Base-by-base conservation (phyloP, 2,888 invertebrate species). In the Lamproptera curius region DNA sequence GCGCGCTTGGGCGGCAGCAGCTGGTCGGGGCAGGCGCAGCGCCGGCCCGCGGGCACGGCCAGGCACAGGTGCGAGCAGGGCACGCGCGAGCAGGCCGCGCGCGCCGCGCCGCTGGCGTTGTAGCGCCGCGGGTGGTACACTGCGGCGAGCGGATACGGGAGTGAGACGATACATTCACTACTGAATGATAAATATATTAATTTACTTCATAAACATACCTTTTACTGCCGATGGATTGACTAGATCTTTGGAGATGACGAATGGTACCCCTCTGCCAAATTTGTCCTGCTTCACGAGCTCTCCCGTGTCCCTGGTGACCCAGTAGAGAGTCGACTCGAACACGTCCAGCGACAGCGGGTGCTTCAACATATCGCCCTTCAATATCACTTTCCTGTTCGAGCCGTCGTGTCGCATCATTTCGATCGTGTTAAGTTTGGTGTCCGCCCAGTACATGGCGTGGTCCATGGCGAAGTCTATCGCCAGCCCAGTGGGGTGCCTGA, bases 61-160 rank as follows among this genome's bases (percentile, higher is more conserved):
- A 99, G 91, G 78, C 99, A 99, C 54, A 99, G 89, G 88, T 99
- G 99, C 41, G 97, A 94, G 83, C 99, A 99, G 14, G 91, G 89
- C 42, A 91, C 90, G 47, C 76, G 75, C 50, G 90, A 90, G 76
- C 97, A 96, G 16, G 92, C 91, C 37, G 53, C 59, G 31, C 73
- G 80, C 38, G 91, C 63, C 0, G 93, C 78, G 37, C 91, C 65
- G 0, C 94, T 90, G 42, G 90, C 90, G 79, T 97, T 97, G 88
- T 97, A 97, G 55, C 95, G 92, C 61, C 92, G 88, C 53, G 90
- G 90, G 77, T 97, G 97, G 77, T 94, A 95, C 52, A 97, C 92
- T 92, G 78, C 2, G n/a, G 14, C 10, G 15, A 5, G 15, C 17
- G 9, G 10, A 2, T 15, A 45, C 45, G 6, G 6, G 6, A 20